Base-by-base conservation (phyloP, 2,888 invertebrate species). In the Eurois occulta region DNA sequence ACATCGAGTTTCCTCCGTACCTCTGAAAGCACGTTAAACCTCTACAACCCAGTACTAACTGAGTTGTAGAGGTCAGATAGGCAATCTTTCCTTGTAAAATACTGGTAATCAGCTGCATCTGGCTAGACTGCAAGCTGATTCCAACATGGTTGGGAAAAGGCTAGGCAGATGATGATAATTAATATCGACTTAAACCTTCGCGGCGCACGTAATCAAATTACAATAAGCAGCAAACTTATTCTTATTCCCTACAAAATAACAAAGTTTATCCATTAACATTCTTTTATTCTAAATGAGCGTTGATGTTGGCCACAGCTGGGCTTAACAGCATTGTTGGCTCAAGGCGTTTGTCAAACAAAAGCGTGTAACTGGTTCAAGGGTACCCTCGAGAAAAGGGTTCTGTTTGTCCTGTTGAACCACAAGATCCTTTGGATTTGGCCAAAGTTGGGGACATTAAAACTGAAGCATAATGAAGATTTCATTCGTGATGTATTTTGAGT, bases 351-450 rank as follows among this genome's bases (percentile, higher is more conserved):
- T 71, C 81, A 81, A 83, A 84, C 83, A 83, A 84, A 75, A 66
- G 85, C 71, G 71, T 73, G 46, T 21, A 84, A 84, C 72, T 86
- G 52, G 81, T 81, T 65, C 85, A 86, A 86, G 86, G 85, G 8
- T 78, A 71, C 32, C 43, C 38, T 64, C 16, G 60, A 79, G 72
- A 73, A 83, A 83, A 52, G 71, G 72, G 55, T 13, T 48, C 43
- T 72, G 75, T 81, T 78, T 84, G 73, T 66, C 46, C 46, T 74
- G 32, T 60, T 55, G 46, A 43, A 60, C 64, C 73, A 52, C 52
- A 38, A 78, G 52, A 65, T 67, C 78, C 75, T 52, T 75, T 58
- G 48, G 64, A 78, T 73, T 72, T 68, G 32, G 28, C 2, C 38
- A 28, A 76, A 83, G 72, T 84, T 83, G 5, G 41, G 52, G 70